Base-by-base conservation (phyloP, 2,113 vertebrate genomes). In the Turnix velox region DNA sequence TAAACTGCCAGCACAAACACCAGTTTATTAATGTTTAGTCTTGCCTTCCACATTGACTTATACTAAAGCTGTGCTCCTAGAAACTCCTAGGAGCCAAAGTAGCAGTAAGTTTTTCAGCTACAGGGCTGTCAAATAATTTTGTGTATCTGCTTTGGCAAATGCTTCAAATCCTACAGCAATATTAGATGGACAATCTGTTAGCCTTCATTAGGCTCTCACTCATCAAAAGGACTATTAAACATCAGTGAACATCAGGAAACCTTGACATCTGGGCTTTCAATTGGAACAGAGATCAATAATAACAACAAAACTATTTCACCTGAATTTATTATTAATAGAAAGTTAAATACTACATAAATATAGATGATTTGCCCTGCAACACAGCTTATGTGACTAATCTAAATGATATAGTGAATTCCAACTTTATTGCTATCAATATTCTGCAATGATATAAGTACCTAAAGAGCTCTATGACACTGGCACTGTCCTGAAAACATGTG, bases 171-270 rank as follows among this genome's bases (percentile, higher is more conserved):
- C 77, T 74, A 96, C 92, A 97, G 97, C 91, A 51, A 89, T 97
- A 98, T 98, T 97, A 98, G 98, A 97, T 75, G 97, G 94, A 97
- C 97, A 98, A 98, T 98, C 97, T 98, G 98, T 95, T 98, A 97
- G 96, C 96, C 96, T 98, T 98, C 97, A 97, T 98, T 98, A 98
- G 95, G 80, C 91, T 96, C 87, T 96, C 95, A 94, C 96, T 97
- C 95, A 97, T 97, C 97, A 97, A 95, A 95, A 95, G 59, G 86
- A 93, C 95, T 97, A 97, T 97, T 98, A 98, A 97, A 97, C 97
- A 97, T 93, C 97, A 97, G 77, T 82, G 91, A 97, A 93, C 78
- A 65, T 80, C 61, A 94, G 93, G 95, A 97, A 97, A 92, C 63
- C 87, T 92, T 97, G 97, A 97, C 96, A 97, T 97, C 97, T 97